These are phyloP conservation scores for Lamproptera curius DNA, from an alignment of 2,888 invertebrate species.

Conservation along the genomic window DNA sequence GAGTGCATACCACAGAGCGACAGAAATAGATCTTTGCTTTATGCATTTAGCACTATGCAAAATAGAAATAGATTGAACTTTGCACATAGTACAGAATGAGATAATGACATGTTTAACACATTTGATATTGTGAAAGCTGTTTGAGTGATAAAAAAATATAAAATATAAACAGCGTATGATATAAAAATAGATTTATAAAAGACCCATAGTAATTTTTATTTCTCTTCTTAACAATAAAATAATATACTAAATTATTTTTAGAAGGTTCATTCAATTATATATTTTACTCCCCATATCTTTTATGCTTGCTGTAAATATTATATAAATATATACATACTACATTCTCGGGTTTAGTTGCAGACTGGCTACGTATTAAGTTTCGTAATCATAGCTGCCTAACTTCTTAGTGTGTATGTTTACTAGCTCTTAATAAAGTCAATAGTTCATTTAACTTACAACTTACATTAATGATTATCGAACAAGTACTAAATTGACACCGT, in stretches of 20 bases:
- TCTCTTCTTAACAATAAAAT: not conserved
- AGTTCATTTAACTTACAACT: too few species aligned
- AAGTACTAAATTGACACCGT: too few species aligned
- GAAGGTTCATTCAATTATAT: not conserved
- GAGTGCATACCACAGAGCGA: slow-evolving; percentile 3
- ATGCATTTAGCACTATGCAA: slow-evolving; percentile 18
- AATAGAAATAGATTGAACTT: slow-evolving; percentile 17
- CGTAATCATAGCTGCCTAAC: too few species aligned
- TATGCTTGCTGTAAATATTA: not conserved
- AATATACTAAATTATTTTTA: not conserved
- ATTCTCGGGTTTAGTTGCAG: not conserved
- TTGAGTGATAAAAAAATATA: too few species aligned
- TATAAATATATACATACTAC: not conserved
- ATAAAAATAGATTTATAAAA: too few species aligned
- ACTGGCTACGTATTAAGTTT: not conserved
- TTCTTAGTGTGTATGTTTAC: too few species aligned
- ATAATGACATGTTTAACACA: too few species aligned
- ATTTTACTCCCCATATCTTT: not conserved
- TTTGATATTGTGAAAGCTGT: slow-evolving; percentile 5
- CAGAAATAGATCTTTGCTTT: slow-evolving; percentile 13
- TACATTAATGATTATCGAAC: too few species aligned
- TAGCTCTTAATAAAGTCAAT: too few species aligned
- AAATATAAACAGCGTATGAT: not conserved
- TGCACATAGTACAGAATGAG: slow-evolving; percentile 2
- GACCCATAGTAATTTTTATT: too few species aligned